Percentiles rank a stretch among this genome's conserved stretches.
phyloP scores from a whole-genome alignment of 2,797 vertebrate species.

The Sphenodon punctatus region DNA sequence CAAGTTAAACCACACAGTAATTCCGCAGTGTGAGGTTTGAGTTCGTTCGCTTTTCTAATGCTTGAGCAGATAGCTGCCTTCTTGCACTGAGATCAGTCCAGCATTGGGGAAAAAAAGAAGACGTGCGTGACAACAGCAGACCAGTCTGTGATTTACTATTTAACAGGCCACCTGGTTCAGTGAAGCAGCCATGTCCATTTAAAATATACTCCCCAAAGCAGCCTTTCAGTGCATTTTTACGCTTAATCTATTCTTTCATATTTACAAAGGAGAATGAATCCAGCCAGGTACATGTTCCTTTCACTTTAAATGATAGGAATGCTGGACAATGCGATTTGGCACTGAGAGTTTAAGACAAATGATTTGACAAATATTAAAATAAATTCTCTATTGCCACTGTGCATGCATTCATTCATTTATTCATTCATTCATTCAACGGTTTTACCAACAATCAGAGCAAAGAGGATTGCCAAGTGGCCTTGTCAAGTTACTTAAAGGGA shows the following conservation, averaged over 20 bases:
- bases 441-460: background rate
- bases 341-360: slow-evolving; percentile 48
- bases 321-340: slow-evolving; percentile 25
- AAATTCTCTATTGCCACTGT: background rate
- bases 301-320: slow-evolving; percentile 43
- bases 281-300: slow-evolving; percentile 45
- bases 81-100: slow-evolving; percentile 12
- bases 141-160: slow-evolving; percentile 66
- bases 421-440: background rate
- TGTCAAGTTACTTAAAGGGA: background rate
- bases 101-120: background rate
- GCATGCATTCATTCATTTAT: background rate
- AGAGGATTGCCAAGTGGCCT: background rate
- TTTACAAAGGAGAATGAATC: slow-evolving; percentile 69
- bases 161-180: slow-evolving; percentile 66
- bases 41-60: background rate
- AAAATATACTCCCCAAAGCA: slow-evolving; percentile 71
- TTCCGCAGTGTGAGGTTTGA: slow-evolving; percentile 39
- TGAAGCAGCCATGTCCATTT: slow-evolving; percentile 65
- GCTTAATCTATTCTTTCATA: slow-evolving; percentile 71
- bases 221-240: slow-evolving; percentile 64
- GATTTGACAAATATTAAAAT: slow-evolving; percentile 53
- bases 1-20: slow-evolving; percentile 47
- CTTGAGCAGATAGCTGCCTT: slow-evolving; percentile 19
- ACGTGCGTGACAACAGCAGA: slow-evolving; percentile 21